A percentile compares a stretch with the other conserved stretches of the same genome.
Conservation (phyloP, 2,888 invertebrate species). For the Drosophila algonquin region DNA sequence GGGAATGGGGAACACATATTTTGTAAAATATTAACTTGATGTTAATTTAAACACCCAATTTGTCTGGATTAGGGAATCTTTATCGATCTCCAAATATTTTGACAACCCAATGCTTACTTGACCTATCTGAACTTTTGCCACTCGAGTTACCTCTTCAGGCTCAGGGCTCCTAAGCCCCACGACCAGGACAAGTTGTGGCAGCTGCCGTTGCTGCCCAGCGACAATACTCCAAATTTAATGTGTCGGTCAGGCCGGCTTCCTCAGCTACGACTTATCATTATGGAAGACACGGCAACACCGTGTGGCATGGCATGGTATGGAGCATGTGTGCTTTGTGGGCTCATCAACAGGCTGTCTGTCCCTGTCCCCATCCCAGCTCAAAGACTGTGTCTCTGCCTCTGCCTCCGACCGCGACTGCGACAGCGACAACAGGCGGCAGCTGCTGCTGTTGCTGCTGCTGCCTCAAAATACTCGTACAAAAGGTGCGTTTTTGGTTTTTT, state of each 20-base stretch:
- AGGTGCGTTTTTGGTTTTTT: conserved; percentile 61
- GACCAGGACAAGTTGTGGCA: conserved; percentile 13
- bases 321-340: conserved; percentile 50
- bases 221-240: conserved; percentile 36
- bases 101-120: conserved; percentile 13
- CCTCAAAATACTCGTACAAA: conserved; percentile 54
- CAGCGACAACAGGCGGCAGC: conserved; percentile 23
- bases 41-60: too few species aligned
- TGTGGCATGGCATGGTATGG: conserved; percentile 32
- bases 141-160: conserved; percentile 4
- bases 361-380: conserved; percentile 18
- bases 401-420: conserved; percentile 10
- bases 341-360: conserved; percentile 38
- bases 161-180: background rate
- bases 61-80: background rate
- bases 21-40: too few species aligned
- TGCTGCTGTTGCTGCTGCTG: conserved; percentile 51
- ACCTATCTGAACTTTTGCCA: conserved; percentile 31
- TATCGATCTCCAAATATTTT: background rate
- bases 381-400: conserved; percentile 1
- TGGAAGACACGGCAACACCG: conserved; percentile 28
- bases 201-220: conserved; percentile 28
- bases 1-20: too few species aligned
- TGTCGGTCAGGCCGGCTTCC: conserved; percentile 6
- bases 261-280: conserved; percentile 38